A percentile compares a stretch with the other conserved stretches of the same genome.
These are phyloP conservation scores for Burhinus oedicnemus DNA, from an alignment of 2,113 vertebrate species.

Conservation along the genomic window DNA sequence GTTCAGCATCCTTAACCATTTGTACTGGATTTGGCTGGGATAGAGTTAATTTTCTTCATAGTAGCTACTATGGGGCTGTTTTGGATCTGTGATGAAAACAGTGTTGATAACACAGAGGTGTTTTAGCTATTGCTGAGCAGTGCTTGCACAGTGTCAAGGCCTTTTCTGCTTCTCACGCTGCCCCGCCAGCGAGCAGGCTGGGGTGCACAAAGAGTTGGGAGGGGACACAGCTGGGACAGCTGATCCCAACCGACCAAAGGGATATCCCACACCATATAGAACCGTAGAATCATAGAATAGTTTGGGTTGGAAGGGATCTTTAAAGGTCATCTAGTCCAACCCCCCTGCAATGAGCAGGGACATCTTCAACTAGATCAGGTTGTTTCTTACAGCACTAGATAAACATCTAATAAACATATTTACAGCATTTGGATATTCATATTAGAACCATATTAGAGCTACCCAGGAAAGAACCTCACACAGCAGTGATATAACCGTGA, in stretches of 20 bases:
- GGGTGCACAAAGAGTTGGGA: background rate
- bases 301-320: background rate
- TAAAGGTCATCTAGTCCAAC: background rate
- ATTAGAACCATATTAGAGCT: background rate
- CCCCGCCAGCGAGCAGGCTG: rapidly evolving
- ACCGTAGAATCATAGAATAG: background rate
- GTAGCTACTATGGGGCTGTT: background rate
- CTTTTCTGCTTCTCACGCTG: background rate
- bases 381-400: background rate
- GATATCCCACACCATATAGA: background rate
- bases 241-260: background rate
- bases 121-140: background rate
- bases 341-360: background rate
- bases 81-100: background rate
- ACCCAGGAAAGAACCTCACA: background rate
- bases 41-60: background rate
- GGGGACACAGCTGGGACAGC: background rate
- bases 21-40: background rate
- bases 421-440: background rate
- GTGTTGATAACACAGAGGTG: background rate
- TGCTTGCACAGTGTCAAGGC: background rate
- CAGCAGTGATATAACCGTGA: background rate
- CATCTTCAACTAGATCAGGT: background rate
- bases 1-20: background rate
- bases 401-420: background rate